Evolutionary conservation across 2,113 vertebrate species (phyloP).

Genomic region (Pungitius pungitius): DNA sequence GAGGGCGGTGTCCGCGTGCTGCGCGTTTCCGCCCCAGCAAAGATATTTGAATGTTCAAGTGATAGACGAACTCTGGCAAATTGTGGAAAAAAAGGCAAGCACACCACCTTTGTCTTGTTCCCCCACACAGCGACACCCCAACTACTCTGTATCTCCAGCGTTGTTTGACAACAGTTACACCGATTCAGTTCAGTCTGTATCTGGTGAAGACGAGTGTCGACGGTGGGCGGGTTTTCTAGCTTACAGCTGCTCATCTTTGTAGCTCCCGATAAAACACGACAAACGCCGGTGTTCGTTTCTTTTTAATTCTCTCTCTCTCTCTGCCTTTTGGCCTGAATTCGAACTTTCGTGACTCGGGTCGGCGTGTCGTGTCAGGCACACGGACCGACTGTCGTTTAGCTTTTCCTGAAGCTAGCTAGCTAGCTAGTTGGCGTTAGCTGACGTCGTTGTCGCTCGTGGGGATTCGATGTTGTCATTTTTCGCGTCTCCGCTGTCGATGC

Average conservation of each 20-base stretch:
- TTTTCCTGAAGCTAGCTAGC: background rate
- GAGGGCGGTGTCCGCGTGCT: fast-evolving
- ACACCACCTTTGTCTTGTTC: background rate
- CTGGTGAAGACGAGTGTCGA: background rate
- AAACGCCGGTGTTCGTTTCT: background rate
- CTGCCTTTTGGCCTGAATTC: background rate
- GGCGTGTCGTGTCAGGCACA: fast-evolving
- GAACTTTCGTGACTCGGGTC: background rate
- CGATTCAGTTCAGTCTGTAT: fast-evolving
- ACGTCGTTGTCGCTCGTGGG: background rate
- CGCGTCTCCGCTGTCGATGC: slow-evolving; percentile 1
- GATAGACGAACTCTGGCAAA: slow-evolving; percentile 1
- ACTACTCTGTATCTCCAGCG: fast-evolving
- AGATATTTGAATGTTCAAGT: slow-evolving; percentile 38
- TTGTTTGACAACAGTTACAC: background rate
- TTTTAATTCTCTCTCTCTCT: background rate
- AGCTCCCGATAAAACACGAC: slow-evolving; percentile 25
- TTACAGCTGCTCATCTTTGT: slow-evolving; percentile 2
- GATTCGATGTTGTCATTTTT: slow-evolving; percentile 13
- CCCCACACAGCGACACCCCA: fast-evolving
- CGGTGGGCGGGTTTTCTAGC: background rate
- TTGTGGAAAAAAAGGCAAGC: background rate
- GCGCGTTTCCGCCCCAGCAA: slow-evolving; percentile 35
- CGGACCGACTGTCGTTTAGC: fast-evolving
- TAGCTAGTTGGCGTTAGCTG: background rate